Percentiles rank a stretch among this genome's conserved stretches.
Evolutionary conservation across 92 coral and sea anemone species (phyloP).

Genomic region (Zoanthus sansibaricus): DNA sequence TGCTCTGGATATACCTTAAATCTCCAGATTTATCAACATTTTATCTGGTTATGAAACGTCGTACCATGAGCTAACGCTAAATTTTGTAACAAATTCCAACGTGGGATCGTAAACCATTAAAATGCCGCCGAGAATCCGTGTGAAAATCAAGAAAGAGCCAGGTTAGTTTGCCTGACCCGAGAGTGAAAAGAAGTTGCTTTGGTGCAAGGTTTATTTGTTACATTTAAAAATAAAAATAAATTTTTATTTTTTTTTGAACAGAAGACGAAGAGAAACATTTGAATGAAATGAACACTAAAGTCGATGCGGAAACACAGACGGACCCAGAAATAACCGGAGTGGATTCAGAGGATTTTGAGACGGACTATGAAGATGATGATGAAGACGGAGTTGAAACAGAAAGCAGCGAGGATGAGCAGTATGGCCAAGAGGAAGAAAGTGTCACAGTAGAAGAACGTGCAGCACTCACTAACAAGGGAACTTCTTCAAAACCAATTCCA

Average conservation of each 20-base stretch:
- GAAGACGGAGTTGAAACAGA: slow-evolving; percentile 81
- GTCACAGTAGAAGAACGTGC: slow-evolving; percentile 13
- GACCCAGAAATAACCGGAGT: slow-evolving; percentile 94
- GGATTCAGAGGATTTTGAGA: slow-evolving; percentile 92
- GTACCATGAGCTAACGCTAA: not conserved
- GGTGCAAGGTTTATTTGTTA: slow-evolving; percentile 40
- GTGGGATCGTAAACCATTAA: slow-evolving; percentile 38
- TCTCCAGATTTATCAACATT: not conserved
- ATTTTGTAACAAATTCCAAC: not conserved
- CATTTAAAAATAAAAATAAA: slow-evolving; percentile 2
- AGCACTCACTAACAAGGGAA: slow-evolving; percentile 67
- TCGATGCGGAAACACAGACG: slow-evolving; percentile 83
- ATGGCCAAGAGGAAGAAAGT: slow-evolving; percentile 41
- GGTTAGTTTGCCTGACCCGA: slow-evolving; percentile 64
- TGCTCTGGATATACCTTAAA: slow-evolving; percentile 86
- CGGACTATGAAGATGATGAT: slow-evolving; percentile 69
- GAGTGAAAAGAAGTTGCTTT: slow-evolving; percentile 31
- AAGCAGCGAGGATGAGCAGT: slow-evolving; percentile 83
- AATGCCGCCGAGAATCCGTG: slow-evolving; percentile 77
- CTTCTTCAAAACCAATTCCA: slow-evolving; percentile 76
- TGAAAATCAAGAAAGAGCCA: slow-evolving; percentile 64
- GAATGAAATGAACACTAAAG: slow-evolving; percentile 54
- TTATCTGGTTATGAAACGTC: not conserved
- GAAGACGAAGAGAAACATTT: slow-evolving; percentile 53
- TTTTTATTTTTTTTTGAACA: slow-evolving; percentile 50